Conservation (phyloP, 2,113 vertebrate species). For the Formicarius rufipectus region DNA sequence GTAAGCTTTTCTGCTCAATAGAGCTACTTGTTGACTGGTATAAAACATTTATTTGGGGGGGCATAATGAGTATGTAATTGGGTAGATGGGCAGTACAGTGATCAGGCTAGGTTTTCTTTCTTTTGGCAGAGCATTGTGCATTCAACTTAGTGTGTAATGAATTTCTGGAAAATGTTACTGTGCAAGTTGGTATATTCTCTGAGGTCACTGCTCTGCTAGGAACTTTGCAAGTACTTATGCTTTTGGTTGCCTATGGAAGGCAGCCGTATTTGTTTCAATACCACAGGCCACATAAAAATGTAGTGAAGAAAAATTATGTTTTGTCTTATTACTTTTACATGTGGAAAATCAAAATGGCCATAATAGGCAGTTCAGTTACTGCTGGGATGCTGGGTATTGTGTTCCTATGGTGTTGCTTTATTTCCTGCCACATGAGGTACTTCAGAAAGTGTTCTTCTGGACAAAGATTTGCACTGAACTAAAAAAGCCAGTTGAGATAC, state of each 20-base stretch:
- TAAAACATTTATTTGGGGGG: not conserved
- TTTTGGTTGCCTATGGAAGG: not conserved
- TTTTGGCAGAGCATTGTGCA: not conserved
- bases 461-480: not conserved
- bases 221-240: not conserved
- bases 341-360: not conserved
- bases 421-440: not conserved
- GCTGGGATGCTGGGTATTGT: not conserved
- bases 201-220: not conserved
- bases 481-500: not conserved
- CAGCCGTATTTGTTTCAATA: constrained; percentile 16
- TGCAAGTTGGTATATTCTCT: constrained; percentile 20
- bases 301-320: not conserved
- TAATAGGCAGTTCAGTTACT: not conserved
- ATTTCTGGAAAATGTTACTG: constrained; percentile 12
- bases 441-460: not conserved
- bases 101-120: not conserved
- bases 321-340: not conserved
- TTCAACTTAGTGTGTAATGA: not conserved
- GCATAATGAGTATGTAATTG: not conserved
- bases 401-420: not conserved
- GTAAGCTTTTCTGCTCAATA: not conserved
- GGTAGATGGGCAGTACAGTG: not conserved
- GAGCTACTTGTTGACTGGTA: not conserved
- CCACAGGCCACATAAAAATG: not conserved